Conservation (phyloP, 2,113 vertebrate genomes). For the Hoplias malabaricus region DNA sequence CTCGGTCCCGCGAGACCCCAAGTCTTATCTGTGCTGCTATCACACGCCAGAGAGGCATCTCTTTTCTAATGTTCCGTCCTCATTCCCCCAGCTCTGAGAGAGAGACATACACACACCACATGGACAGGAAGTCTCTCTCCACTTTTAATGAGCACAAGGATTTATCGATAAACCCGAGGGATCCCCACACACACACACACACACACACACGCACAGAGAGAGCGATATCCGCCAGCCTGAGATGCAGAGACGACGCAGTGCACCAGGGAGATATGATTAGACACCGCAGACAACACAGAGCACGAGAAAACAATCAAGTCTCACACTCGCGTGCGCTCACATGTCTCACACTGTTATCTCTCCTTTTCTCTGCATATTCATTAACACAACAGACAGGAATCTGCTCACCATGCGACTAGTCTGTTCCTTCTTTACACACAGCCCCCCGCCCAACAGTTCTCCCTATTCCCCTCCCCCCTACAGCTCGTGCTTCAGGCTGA, state of each 20-base stretch:
- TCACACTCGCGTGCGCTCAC: not conserved
- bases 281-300: constrained; percentile 20
- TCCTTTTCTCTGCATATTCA: constrained; percentile 12
- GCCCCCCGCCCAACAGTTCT: no score
- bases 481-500: not conserved
- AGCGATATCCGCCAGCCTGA: constrained; percentile 20
- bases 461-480: not conserved
- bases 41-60: constrained; percentile 25
- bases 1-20: constrained; percentile 36
- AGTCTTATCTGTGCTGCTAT: constrained; percentile 41
- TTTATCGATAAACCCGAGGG: constrained; percentile 52
- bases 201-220: not conserved
- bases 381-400: constrained; percentile 1
- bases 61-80: constrained; percentile 40
- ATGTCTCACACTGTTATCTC: constrained; percentile 11
- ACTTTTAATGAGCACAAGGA: constrained; percentile 41
- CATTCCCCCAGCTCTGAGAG: constrained; percentile 31
- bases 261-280: constrained; percentile 22
- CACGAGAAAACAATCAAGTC: constrained; percentile 11
- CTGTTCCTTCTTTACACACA: not conserved
- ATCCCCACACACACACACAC: constrained; percentile 26
- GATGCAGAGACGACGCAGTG: not conserved
- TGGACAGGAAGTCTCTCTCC: constrained; percentile 24
- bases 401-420: not conserved
- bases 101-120: not conserved